phyloP scores from a whole-genome alignment of 2,888 invertebrate genomes.

The Laothoe populi region DNA sequence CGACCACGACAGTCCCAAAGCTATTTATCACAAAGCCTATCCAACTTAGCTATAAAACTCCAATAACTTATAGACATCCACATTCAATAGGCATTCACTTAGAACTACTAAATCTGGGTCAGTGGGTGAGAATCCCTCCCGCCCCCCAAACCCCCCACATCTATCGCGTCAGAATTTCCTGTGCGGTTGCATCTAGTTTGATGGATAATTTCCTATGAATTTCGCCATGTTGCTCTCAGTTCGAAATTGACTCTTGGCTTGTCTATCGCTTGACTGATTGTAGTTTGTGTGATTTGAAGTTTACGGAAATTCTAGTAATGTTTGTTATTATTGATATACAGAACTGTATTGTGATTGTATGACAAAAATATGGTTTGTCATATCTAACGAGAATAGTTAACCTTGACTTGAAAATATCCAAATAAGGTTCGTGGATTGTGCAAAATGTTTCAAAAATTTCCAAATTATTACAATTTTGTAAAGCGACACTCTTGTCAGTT shows the following conservation, averaged over 20 bases:
- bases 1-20: not conserved
- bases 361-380: not conserved
- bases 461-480: no score
- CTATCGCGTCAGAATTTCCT: not conserved
- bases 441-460: no score
- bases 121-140: not conserved
- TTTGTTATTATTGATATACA: not conserved
- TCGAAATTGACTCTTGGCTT: not conserved
- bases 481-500: no score
- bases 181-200: conserved; percentile 31
- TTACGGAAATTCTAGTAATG: not conserved
- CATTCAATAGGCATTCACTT: not conserved
- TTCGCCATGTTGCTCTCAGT: conserved; percentile 22
- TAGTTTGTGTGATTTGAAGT: not conserved
- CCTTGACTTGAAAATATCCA: no score
- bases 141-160: not conserved
- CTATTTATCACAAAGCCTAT: not conserved
- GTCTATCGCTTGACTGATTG: not conserved
- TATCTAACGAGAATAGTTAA: not conserved
- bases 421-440: no score
- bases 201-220: conserved; percentile 40
- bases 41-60: not conserved
- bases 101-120: conserved; percentile 1
- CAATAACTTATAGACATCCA: not conserved
- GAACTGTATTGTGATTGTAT: not conserved